Percentiles rank a stretch among this genome's conserved stretches.
Evolutionary conservation across 2,797 vertebrate genomes (phyloP).

Genomic region (Trematomus bernacchii): DNA sequence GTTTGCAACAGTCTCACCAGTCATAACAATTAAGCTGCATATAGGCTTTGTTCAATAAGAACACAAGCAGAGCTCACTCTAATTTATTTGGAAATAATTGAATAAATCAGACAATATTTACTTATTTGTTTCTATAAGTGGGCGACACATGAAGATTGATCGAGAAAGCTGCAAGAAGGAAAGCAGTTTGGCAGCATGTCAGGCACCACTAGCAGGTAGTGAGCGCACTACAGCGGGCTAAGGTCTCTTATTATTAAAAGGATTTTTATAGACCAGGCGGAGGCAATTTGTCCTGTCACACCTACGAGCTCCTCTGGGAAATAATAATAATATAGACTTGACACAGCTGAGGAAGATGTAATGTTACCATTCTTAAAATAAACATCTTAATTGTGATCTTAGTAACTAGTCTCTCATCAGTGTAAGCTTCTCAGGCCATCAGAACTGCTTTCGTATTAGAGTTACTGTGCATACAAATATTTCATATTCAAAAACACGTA

Average conservation of each 20-base stretch:
- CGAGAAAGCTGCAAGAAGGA: neutral
- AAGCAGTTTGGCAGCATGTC: neutral
- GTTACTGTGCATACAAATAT: neutral
- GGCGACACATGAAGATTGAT: constrained; percentile 7
- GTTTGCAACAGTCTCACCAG: constrained; percentile 32
- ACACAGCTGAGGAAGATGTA: constrained; percentile 21
- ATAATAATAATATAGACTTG: constrained; percentile 39
- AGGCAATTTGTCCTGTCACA: constrained; percentile 43
- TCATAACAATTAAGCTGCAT: constrained; percentile 14
- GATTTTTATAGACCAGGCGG: constrained; percentile 42
- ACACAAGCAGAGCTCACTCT: neutral
- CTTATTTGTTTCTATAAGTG: neutral
- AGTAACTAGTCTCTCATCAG: neutral
- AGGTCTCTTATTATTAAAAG: constrained; percentile 14
- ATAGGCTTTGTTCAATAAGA: constrained; percentile 1
- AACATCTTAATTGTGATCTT: constrained; percentile 43
- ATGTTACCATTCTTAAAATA: constrained; percentile 31
- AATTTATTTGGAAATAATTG: neutral
- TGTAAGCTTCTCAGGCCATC: constrained; percentile 8
- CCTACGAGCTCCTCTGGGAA: constrained; percentile 52
- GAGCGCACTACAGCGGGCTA: constrained; percentile 13
- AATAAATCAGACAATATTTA: constrained; percentile 3
- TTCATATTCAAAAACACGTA: constrained; percentile 3
- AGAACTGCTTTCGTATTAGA: constrained; percentile 2
- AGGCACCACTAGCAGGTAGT: constrained; percentile 5